Conservation (phyloP, 2,113 vertebrate species). For the Clinocottus analis region DNA sequence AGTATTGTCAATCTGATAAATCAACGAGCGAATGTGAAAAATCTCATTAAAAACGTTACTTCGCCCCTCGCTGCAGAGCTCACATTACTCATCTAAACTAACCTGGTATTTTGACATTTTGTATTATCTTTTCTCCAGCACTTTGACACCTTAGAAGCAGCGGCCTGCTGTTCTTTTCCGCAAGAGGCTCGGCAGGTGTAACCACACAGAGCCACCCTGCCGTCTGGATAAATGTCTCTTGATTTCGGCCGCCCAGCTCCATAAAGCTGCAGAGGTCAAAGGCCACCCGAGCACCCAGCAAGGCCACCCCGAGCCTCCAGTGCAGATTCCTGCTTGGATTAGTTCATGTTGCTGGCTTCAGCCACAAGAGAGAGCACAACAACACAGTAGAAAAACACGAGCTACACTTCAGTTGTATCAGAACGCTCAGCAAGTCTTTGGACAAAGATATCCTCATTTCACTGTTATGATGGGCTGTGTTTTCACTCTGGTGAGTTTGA, state of each 20-base stretch:
- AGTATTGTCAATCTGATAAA: not conserved
- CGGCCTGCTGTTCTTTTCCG: slow-evolving; percentile 43
- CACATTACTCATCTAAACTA: not conserved
- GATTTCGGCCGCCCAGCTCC: slow-evolving; percentile 24
- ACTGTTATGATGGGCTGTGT: slow-evolving; percentile 7
- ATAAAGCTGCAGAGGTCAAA: slow-evolving; percentile 54
- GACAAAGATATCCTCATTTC: slow-evolving; percentile 43
- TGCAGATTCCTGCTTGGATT: slow-evolving; percentile 76
- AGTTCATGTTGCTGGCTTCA: slow-evolving; percentile 71
- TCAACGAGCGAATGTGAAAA: not conserved
- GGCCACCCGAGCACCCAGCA: slow-evolving; percentile 52
- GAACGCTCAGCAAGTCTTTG: slow-evolving; percentile 46
- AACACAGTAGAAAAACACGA: slow-evolving; percentile 49
- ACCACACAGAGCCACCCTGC: slow-evolving; percentile 46
- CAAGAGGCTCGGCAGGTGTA: slow-evolving; percentile 40
- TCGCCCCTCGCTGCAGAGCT: not conserved
- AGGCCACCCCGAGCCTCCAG: slow-evolving; percentile 41
- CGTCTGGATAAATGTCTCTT: slow-evolving; percentile 50
- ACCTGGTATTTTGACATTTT: slow-evolving; percentile 16
- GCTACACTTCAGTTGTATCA: slow-evolving; percentile 22
- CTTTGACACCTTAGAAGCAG: slow-evolving; percentile 53
- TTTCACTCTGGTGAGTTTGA: slow-evolving; percentile 39
- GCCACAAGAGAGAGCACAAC: slow-evolving; percentile 32
- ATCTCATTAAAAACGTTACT: not conserved
- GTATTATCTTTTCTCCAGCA: slow-evolving; percentile 6